Conservation (phyloP, 2,113 vertebrate species). For the Chloropsis hardwickii region DNA sequence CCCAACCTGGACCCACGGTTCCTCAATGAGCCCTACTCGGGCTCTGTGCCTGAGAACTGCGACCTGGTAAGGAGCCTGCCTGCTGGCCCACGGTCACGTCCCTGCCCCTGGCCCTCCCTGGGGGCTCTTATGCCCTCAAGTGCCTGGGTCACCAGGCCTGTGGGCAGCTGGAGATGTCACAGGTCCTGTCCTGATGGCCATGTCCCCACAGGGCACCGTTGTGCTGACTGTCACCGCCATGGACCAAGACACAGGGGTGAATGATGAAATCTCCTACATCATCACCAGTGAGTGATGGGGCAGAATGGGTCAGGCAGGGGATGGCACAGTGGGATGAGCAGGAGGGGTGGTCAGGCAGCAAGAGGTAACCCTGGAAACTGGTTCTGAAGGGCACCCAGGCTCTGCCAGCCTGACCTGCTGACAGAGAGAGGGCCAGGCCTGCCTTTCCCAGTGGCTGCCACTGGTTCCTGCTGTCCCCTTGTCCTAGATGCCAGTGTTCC, state of each 20-base stretch:
- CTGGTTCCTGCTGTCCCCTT: background rate
- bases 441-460: background rate
- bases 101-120: background rate
- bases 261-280: slow-evolving; percentile 27
- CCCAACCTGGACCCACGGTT: slow-evolving; percentile 41
- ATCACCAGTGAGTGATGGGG: slow-evolving; percentile 32
- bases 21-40: background rate
- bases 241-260: slow-evolving; percentile 39
- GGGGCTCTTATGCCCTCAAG: accelerated
- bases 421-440: background rate
- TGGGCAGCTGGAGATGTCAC: background rate
- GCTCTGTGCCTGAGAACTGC: background rate
- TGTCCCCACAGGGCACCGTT: background rate
- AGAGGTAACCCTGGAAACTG: background rate
- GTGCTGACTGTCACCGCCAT: slow-evolving; percentile 8
- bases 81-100: background rate
- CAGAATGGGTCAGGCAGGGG: background rate
- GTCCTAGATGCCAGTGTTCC: slow-evolving; percentile 51
- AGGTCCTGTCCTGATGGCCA: background rate
- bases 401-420: background rate
- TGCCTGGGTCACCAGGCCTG: background rate
- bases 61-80: background rate
- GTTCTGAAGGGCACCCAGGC: background rate
- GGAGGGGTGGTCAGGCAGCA: background rate
- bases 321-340: background rate